Percentiles rank a stretch among this genome's conserved stretches.
Evolutionary conservation across 1,140 invertebrate genomes (phyloP).

Genomic region (Dreissena polymorpha): DNA sequence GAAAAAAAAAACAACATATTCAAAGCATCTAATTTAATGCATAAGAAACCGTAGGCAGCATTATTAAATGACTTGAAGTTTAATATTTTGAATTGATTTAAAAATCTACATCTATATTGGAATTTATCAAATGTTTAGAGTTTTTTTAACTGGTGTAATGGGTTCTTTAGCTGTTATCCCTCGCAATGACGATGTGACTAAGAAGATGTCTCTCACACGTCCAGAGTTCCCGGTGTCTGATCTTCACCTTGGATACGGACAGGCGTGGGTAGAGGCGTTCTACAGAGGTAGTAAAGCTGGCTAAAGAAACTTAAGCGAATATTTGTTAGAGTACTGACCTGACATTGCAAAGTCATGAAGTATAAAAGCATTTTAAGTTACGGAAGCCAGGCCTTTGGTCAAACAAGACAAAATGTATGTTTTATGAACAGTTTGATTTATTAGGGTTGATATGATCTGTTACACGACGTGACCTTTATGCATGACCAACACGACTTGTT

Average conservation of each 20-base stretch:
- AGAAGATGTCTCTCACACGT: background rate
- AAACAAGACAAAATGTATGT: too few relatives aligned
- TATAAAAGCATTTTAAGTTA: background rate
- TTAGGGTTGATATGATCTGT: too few relatives aligned
- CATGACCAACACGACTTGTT: too few relatives aligned
- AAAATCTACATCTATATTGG: background rate
- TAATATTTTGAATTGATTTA: background rate
- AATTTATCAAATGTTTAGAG: background rate
- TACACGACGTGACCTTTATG: too few relatives aligned
- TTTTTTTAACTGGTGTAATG: background rate
- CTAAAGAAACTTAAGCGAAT: background rate
- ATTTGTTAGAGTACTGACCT: background rate
- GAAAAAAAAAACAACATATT: background rate
- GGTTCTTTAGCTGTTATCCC: background rate
- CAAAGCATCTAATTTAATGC: background rate
- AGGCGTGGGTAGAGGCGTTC: constrained; percentile 15
- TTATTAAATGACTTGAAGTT: background rate
- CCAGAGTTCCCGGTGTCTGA: constrained; percentile 28
- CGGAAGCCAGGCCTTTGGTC: background rate
- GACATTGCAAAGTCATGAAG: background rate
- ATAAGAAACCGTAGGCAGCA: background rate
- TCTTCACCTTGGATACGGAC: constrained; percentile 18
- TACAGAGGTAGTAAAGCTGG: constrained; percentile 30
- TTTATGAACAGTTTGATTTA: too few relatives aligned
- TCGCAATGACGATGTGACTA: background rate